Percentiles rank a stretch among this genome's conserved stretches.
phyloP scores from a whole-genome alignment of 2,888 invertebrate genomes.

The Thymelicus acteon region DNA sequence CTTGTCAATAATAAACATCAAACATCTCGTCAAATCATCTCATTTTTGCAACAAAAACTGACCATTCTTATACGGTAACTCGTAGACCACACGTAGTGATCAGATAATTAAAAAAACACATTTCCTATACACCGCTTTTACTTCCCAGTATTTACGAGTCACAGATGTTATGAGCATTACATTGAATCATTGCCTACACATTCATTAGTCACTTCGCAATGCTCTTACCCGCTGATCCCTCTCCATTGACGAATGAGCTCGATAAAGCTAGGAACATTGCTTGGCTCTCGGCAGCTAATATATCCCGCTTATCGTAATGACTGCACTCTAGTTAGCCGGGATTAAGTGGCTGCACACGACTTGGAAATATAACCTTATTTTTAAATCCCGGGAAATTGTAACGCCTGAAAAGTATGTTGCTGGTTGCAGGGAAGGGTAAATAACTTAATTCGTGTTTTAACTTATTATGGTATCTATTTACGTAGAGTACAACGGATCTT shows the following conservation, averaged over 20 bases:
- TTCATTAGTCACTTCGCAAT: conserved; percentile 9
- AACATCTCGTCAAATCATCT: too few species aligned
- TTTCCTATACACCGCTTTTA: too few species aligned
- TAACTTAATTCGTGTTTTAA: too few species aligned
- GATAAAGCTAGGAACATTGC: conserved; percentile 14
- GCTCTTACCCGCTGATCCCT: conserved; percentile 16
- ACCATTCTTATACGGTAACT: too few species aligned
- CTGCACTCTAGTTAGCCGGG: conserved; percentile 45
- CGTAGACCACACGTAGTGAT: too few species aligned
- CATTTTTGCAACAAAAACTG: too few species aligned
- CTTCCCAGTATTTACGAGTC: neutral
- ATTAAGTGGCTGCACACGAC: conserved; percentile 45
- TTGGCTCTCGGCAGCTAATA: conserved; percentile 39
- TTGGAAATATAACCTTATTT: conserved; percentile 35
- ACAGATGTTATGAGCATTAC: conserved; percentile 4
- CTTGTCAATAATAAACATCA: too few species aligned
- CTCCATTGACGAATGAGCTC: conserved; percentile 19
- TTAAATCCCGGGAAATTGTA: conserved; percentile 29
- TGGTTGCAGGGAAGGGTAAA: neutral
- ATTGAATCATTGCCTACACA: conserved; percentile 5
- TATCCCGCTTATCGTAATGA: conserved; percentile 48
- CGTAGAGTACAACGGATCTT: too few species aligned
- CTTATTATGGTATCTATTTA: too few species aligned
- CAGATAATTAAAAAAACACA: too few species aligned
- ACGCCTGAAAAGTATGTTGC: conserved; percentile 20